Evolutionary conservation across 2,797 vertebrate genomes (phyloP).

Genomic region (Coluber constrictor): DNA sequence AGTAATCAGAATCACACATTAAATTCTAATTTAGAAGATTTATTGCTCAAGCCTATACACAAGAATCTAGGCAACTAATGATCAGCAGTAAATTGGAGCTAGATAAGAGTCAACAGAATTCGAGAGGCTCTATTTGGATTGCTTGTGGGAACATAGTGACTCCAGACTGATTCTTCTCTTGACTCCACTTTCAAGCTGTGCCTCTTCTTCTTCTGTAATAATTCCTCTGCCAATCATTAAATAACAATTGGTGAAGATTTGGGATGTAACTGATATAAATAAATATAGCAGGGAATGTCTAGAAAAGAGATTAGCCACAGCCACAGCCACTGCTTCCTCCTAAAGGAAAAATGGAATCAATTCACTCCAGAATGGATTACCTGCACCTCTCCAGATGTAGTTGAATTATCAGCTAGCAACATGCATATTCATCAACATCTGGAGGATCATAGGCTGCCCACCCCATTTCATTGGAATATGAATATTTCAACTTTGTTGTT

Average conservation of each 20-base stretch:
- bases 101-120: no score
- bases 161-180: no score
- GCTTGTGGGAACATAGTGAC: no score
- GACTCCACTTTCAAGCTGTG: no score
- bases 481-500: background rate
- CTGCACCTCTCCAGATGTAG: background rate
- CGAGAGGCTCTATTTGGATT: no score
- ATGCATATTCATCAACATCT: background rate
- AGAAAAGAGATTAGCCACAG: no score
- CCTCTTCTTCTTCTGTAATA: no score
- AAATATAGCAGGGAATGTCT: background rate
- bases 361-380: background rate
- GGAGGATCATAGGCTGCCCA: background rate
- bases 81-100: no score
- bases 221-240: background rate
- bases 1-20: no score
- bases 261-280: background rate
- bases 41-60: no score
- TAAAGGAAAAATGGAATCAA: background rate
- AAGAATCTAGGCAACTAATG: background rate
- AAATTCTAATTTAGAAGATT: no score
- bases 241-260: background rate
- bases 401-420: background rate
- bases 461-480: background rate
- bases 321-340: background rate